Evolutionary conservation across 1,140 invertebrate species (phyloP).

Genomic region (Drosophila eugracilis): DNA sequence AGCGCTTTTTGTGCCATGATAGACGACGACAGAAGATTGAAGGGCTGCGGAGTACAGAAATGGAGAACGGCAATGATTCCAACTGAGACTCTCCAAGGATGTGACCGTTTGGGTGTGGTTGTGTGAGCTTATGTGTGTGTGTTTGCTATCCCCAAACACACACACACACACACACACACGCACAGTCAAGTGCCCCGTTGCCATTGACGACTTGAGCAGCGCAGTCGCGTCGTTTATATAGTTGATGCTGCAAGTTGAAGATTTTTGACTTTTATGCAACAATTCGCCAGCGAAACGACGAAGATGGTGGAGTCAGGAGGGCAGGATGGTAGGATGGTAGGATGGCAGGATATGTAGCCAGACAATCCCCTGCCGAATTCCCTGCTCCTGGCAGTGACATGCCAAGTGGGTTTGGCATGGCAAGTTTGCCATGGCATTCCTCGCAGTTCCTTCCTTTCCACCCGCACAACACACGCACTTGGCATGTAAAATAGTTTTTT

Average conservation of each 20-base stretch:
- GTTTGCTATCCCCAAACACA: constrained; percentile 35
- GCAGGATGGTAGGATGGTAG: neutral
- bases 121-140: constrained; percentile 14
- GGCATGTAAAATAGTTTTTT: constrained; percentile 56
- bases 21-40: constrained; percentile 64
- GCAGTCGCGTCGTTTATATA: constrained; percentile 65
- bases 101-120: neutral
- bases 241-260: constrained; percentile 77
- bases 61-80: constrained; percentile 60
- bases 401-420: constrained; percentile 70
- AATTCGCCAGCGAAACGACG: constrained; percentile 69
- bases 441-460: constrained; percentile 3
- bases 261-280: constrained; percentile 83
- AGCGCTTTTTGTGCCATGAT: constrained; percentile 71
- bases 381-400: constrained; percentile 57
- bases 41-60: constrained; percentile 30
- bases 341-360: constrained; percentile 13
- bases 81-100: constrained; percentile 26
- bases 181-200: constrained; percentile 68
- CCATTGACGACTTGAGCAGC: constrained; percentile 78
- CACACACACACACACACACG: constrained; percentile 7
- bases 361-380: constrained; percentile 28
- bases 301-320: neutral
- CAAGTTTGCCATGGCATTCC: constrained; percentile 57
- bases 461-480: constrained; percentile 32